Evolutionary conservation across 2,888 invertebrate genomes (phyloP), one percentile per base, ranked within the genome.

Genomic region (Steinernema carpocapsae): DNA sequence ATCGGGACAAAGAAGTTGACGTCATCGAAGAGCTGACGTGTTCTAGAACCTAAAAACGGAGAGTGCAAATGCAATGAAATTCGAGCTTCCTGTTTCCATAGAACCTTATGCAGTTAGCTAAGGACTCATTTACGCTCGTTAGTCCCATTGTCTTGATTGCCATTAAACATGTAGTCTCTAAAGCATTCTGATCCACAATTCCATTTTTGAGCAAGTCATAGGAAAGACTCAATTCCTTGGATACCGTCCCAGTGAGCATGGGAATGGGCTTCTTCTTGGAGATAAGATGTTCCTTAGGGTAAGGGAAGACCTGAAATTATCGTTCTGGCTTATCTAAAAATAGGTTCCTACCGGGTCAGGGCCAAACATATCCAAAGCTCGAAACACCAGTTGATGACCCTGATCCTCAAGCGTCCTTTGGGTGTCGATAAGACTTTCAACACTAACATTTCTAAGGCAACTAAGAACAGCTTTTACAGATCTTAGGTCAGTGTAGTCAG

Each of bases 1-100:
- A 12, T n/a, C n/a, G n/a, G n/a, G n/a, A 46, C 37, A 42, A 32
- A 71, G 42, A 59, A 56, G 51, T 29, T 26, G 37, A 74, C 7
- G 42, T 74, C 74, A 51, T 74, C 59, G 43, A 45, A 71, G 71
- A 74, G 46, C 14, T 24, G 14, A 1, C 42, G 14, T n/a, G 71
- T n/a, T n/a, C n/a, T n/a, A n/a, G n/a, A n/a, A n/a, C n/a, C n/a
- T n/a, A n/a, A n/a, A n/a, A n/a, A n/a, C n/a, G n/a, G n/a, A n/a
- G n/a, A n/a, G n/a, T n/a, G n/a, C n/a, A n/a, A n/a, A n/a, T n/a
- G n/a, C n/a, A n/a, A n/a, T n/a, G n/a, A n/a, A n/a, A n/a, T n/a
- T n/a, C n/a, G 52, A 2, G 12, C 52, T 4, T 22, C 10, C 52
- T 7, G 24, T 52, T 24, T 2, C 24, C 22, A 12, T 52, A 52